Evolutionary conservation across 2,113 vertebrate species (phyloP).

Genomic region (Pardalotus punctatus): DNA sequence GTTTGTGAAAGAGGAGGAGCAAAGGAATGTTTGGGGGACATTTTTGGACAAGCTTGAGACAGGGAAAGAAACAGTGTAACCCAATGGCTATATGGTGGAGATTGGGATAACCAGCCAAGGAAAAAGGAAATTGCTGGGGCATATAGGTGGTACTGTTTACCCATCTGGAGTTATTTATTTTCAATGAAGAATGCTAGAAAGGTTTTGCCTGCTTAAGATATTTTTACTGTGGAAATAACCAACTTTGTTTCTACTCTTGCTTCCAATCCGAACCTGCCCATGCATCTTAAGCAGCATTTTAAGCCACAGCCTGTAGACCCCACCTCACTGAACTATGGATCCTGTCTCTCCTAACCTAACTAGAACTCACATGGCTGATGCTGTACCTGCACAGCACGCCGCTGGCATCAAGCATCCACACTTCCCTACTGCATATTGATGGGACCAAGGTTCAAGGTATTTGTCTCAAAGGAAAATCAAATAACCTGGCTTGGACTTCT

Average conservation of each 20-base stretch:
- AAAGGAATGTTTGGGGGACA: background rate
- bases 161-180: background rate
- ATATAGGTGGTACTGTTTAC: background rate
- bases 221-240: background rate
- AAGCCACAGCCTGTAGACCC: background rate
- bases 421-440: background rate
- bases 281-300: background rate
- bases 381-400: background rate
- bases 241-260: background rate
- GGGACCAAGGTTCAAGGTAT: background rate
- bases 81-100: background rate
- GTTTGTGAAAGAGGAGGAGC: background rate
- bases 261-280: background rate
- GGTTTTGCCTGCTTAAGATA: background rate
- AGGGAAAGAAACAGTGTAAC: background rate
- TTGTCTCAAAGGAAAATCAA: background rate
- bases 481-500: background rate
- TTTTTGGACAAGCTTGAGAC: background rate
- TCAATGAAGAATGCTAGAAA: background rate
- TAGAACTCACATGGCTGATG: background rate
- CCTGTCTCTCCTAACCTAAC: background rate
- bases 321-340: background rate
- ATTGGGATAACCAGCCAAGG: background rate
- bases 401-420: background rate
- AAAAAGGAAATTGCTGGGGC: background rate